These are phyloP conservation scores for Campoletis sonorensis DNA, from an alignment of 1,140 invertebrate genomes.

Conservation along the genomic window DNA sequence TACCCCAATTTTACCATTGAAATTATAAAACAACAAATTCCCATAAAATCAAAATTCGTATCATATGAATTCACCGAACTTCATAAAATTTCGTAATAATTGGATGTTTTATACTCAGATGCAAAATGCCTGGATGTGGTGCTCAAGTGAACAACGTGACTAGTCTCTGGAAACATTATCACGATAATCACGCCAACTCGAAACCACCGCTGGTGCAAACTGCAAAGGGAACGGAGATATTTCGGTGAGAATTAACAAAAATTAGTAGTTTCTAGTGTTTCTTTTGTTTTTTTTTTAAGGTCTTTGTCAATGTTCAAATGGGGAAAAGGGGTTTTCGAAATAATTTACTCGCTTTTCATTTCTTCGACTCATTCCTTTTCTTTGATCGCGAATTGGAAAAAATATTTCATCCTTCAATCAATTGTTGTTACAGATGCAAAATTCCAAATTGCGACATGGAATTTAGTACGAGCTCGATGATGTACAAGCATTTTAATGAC, in stretches of 20 bases:
- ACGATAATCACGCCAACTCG: constrained; percentile 73
- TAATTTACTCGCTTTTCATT: too few species aligned
- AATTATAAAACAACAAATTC: too few species aligned
- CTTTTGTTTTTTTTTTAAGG: constrained; percentile 1
- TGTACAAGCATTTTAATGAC: constrained; percentile 71
- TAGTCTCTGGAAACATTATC: constrained; percentile 73
- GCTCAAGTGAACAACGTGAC: constrained; percentile 71
- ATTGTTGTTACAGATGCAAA: constrained; percentile 66
- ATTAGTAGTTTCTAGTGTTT: background rate
- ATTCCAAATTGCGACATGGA: constrained; percentile 68
- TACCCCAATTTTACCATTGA: background rate
- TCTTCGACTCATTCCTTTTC: background rate
- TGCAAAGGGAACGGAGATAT: constrained; percentile 67
- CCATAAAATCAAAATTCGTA: too few species aligned
- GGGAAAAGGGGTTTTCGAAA: too few species aligned
- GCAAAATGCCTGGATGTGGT: constrained; percentile 73
- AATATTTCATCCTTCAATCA: too few species aligned
- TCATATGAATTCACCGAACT: too few species aligned
- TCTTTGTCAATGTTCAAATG: too few species aligned
- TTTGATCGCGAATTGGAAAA: background rate
- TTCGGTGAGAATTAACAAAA: constrained; percentile 61
- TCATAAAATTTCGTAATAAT: constrained; percentile 21
- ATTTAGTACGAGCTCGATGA: constrained; percentile 66
- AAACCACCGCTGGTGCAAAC: constrained; percentile 65
- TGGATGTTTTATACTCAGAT: constrained; percentile 57